Percentiles rank a stretch among this genome's conserved stretches.
phyloP scores from a whole-genome alignment of 2,113 vertebrate genomes.

The Hipposideros armiger region DNA sequence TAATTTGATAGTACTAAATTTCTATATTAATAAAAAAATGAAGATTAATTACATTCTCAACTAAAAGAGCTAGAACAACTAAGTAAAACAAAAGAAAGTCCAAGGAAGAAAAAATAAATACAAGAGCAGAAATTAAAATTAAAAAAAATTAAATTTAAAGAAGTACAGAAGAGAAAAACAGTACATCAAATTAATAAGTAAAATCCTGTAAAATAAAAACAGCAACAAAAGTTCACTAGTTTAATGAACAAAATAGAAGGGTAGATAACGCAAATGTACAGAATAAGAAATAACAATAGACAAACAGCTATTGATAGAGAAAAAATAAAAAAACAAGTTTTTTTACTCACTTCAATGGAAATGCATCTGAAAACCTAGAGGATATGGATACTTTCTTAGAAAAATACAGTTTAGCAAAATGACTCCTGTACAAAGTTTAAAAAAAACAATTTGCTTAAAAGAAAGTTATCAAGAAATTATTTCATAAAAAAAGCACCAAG shows the following conservation, averaged over 20 bases:
- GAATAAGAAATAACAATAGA: neutral
- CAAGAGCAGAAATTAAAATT: neutral
- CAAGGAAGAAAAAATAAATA: constrained; percentile 5
- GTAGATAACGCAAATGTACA: neutral
- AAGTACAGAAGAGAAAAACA: neutral
- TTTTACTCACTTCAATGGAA: constrained; percentile 8
- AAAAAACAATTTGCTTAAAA: neutral
- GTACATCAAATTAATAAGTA: neutral
- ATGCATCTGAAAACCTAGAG: neutral
- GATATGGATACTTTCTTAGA: neutral
- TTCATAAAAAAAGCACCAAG: neutral
- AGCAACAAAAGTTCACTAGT: neutral
- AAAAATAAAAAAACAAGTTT: neutral
- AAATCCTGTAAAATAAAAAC: constrained; percentile 4
- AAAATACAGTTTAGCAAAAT: neutral
- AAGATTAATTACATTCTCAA: neutral
- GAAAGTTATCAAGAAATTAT: neutral
- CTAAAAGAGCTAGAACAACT: neutral
- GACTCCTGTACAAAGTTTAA: neutral
- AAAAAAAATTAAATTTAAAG: neutral
- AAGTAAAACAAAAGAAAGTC: neutral
- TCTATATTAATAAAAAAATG: neutral
- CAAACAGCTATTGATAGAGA: neutral
- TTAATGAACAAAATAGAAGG: neutral
- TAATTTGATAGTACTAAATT: neutral